Evolutionary conservation across 2,113 vertebrate genomes (phyloP).

Genomic region (Steatornis caripensis): DNA sequence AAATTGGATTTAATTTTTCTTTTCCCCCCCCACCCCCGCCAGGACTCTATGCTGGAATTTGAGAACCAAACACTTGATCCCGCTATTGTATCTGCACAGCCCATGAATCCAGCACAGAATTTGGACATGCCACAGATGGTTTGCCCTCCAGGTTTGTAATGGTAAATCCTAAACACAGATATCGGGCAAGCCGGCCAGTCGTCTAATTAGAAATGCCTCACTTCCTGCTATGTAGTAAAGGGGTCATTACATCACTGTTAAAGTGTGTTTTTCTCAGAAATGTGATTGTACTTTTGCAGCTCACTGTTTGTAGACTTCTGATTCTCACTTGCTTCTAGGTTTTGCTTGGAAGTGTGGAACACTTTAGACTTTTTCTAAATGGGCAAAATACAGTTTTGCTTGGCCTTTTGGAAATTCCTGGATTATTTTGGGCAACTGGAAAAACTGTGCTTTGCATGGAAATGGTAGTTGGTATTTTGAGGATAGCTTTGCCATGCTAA

Average conservation of each 20-base stretch:
- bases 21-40: too few species aligned
- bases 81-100: constrained; percentile 96
- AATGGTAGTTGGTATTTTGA: not conserved
- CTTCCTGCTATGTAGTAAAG: not conserved
- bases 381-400: not conserved
- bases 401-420: not conserved
- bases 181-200: not conserved
- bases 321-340: not conserved
- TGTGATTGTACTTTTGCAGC: not conserved
- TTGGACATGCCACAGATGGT: constrained; percentile 91
- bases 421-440: not conserved
- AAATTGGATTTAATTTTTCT: not conserved
- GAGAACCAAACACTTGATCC: constrained; percentile 94
- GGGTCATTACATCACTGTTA: not conserved
- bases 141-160: constrained; percentile 82
- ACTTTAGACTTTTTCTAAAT: not conserved
- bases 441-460: not conserved
- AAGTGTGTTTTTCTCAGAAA: not conserved
- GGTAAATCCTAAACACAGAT: constrained; percentile 18
- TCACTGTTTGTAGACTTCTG: not conserved
- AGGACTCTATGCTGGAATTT: constrained; percentile 98
- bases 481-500: not conserved
- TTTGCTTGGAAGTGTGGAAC: not conserved
- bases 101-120: constrained; percentile 89
- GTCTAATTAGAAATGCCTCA: not conserved